Evolutionary conservation across 2,888 invertebrate species (phyloP), one percentile per base, ranked within the genome.

Genomic region (Drosophila macrospina): DNA sequence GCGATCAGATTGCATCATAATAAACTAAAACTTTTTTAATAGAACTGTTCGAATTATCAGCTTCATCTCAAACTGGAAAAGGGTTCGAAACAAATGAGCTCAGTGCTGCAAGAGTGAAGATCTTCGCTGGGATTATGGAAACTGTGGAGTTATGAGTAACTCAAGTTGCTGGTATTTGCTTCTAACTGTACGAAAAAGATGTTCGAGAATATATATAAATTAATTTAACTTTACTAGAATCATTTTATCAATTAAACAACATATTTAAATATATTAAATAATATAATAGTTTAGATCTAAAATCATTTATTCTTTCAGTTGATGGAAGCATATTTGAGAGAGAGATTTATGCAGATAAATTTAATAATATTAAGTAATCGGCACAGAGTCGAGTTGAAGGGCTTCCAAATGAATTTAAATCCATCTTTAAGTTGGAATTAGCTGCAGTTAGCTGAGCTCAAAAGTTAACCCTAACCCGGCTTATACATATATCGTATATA

Each of bases 401-500:
- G 20, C 3, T 20, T 20, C 20, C 20, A 20, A 20, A 32, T 10
- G 1, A 10, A 32, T 13, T 44, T 26, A 41, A 39, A 30, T 20
- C 5, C n/a, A 16, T 30, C n/a, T 41, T 20, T 13, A 16, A 57
- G 20, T 11, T 30, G 20, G 20, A 7, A 30, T 39, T 24, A 39
- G 20, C 39, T 48, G 37, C 47, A 57, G 13, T 56, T 48, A 20
- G 28, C 16, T 34, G 15, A 15, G 34, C 39, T 20, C 11, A 20
- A 57, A 57, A 74, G 32, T 62, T 56, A 51, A 55, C 63, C 50
- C 55, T 55, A 37, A 39, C 10, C 39, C 26, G 8, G 24, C 20
- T 52, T 30, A 52, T 16, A 52, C 20, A 41, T n/a, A 41, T 41
- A 52, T 41, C 30, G 20, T 20, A n/a, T 37, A 30, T 41, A 30